Percentiles rank a stretch among this genome's conserved stretches.
phyloP scores from a whole-genome alignment of 2,113 vertebrate species.

The Pycnonotus jocosus region DNA sequence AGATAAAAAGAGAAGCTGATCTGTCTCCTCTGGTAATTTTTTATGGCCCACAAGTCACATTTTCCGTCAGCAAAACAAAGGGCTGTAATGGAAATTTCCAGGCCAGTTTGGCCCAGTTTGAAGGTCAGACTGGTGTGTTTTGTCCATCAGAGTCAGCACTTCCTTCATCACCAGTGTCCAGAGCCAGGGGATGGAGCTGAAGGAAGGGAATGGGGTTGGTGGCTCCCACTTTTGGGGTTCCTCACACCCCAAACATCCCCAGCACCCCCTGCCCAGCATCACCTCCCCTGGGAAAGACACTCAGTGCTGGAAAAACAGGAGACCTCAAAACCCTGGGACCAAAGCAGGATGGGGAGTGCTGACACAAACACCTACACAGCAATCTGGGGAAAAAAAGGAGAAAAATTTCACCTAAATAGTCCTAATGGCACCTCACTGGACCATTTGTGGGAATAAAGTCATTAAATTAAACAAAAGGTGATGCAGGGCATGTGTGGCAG shows the following conservation, averaged over 20 bases:
- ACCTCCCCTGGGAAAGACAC: neutral
- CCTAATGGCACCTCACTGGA: neutral
- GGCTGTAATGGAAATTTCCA: conserved; percentile 40
- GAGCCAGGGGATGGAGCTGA: neutral
- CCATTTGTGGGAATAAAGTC: accelerated
- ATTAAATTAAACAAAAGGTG: neutral
- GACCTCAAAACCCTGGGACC: neutral
- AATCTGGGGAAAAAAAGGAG: accelerated
- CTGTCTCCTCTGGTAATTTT: neutral
- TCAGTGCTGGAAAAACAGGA: neutral
- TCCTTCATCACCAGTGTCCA: neutral
- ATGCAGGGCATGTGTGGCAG: accelerated
- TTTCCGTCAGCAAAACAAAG: conserved; percentile 52
- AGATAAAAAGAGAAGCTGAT: conserved; percentile 44
- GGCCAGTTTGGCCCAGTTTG: neutral
- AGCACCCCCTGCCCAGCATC: no score
- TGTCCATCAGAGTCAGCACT: neutral
- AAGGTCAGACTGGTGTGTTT: conserved; percentile 38
- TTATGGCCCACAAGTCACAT: neutral
- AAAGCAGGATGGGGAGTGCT: neutral
- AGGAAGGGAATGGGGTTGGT: neutral
- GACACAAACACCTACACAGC: neutral
- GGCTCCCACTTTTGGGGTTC: neutral
- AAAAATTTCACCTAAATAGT: neutral
- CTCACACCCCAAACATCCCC: neutral